Base-by-base conservation (phyloP, 2,888 invertebrate species). In the Acronicta psi region DNA sequence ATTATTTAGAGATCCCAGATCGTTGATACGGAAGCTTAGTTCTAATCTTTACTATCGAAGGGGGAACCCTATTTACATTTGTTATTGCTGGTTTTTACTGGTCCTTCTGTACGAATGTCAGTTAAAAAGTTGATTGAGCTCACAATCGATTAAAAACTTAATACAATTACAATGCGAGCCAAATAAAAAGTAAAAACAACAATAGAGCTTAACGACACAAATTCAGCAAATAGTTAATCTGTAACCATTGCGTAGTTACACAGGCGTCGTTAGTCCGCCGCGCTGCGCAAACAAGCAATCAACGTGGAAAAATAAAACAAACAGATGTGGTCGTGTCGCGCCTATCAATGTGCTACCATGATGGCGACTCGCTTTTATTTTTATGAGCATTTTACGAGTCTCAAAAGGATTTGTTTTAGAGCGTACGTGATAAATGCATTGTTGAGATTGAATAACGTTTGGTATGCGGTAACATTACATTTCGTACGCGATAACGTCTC, bases 251-350 rank as follows among this genome's bases (percentile, higher is more conserved):
- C 73, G 64, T 65, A 61, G 69, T 63, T 56, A 65, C 62, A 73
- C 44, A 50, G 64, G 60, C 55, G 60, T 73, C 76, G 76, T 74
- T 62, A 74, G 69, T 46, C 49, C 20, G 50, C 62, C 55, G 18
- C 55, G 61, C 63, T 57, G 69, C 52, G 67, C 76, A 74, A 76
- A 76, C 76, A 74, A 74, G 74, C 74, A 76, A 76, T 76, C 76
- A 76, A 54, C 62, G 64, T 54, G 55, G 50, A 74, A 72, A 76
- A 74, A 74, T 72, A 74, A 76, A 76, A 69, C 72, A 72, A 74
- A 69, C 69, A 64, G 56, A 69, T 74, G 71, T 40, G 74, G 71
- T 58, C 63, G 67, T 68, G 75, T 69, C 60, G 50, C 63, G 73
- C 70, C 70, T 73, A 75, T 68, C 75, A 68, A 73, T 75, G 76